Evolutionary conservation across 1,140 invertebrate genomes (phyloP).

Genomic region (Drusus annulatus): DNA sequence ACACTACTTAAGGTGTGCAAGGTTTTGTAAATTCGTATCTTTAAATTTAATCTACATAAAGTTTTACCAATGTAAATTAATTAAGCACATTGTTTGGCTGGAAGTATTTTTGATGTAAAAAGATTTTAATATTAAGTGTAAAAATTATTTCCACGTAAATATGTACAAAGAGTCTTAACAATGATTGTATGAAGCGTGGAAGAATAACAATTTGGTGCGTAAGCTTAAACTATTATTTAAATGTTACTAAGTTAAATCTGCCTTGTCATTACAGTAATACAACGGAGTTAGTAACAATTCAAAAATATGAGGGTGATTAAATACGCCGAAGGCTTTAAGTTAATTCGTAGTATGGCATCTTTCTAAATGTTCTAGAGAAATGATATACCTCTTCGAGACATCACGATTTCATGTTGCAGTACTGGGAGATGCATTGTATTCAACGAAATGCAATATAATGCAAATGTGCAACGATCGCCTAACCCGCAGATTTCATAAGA

Average conservation of each 20-base stretch:
- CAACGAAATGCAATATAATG: slow-evolving; percentile 13
- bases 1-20: slow-evolving; percentile 1
- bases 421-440: not conserved
- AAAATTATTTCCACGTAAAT: too few relatives aligned
- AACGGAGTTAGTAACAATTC: too few relatives aligned
- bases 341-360: not conserved
- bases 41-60: not conserved
- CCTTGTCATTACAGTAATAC: too few relatives aligned
- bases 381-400: slow-evolving; percentile 10
- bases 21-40: slow-evolving; percentile 2
- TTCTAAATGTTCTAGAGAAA: slow-evolving; percentile 1
- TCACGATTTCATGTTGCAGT: slow-evolving; percentile 14
- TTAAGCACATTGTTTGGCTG: not conserved
- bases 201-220: too few relatives aligned
- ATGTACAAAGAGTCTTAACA: too few relatives aligned
- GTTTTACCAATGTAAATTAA: slow-evolving; percentile 5
- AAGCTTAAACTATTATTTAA: too few relatives aligned
- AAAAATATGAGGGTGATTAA: not conserved
- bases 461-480: slow-evolving; percentile 32
- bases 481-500: slow-evolving; percentile 24
- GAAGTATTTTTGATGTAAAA: not conserved
- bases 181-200: too few relatives aligned
- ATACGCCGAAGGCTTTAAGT: not conserved
- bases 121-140: not conserved
- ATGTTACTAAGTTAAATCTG: too few relatives aligned